phyloP scores from a whole-genome alignment of 2,888 invertebrate genomes.

The Melanotus villosus region DNA sequence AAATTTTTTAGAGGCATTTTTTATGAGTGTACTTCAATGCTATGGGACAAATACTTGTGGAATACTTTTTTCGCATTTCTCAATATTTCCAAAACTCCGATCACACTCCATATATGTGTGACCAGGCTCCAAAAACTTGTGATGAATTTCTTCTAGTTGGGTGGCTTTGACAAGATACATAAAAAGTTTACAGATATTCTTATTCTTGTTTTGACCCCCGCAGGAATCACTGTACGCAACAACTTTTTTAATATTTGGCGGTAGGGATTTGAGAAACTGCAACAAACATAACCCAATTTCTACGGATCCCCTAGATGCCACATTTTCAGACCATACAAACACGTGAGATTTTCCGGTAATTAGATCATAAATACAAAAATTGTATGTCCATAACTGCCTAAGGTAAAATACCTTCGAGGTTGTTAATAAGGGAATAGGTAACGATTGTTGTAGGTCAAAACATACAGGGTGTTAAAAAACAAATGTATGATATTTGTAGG shows the following conservation, averaged over 20 bases:
- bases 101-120: constrained; percentile 50
- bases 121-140: constrained; percentile 48
- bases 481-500: too few species aligned
- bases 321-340: constrained; percentile 10
- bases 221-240: constrained; percentile 48
- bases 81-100: constrained; percentile 36
- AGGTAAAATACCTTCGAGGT: constrained; percentile 19
- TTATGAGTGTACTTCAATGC: neutral
- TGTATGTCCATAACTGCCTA: constrained; percentile 22
- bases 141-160: constrained; percentile 41
- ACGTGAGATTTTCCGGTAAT: constrained; percentile 3
- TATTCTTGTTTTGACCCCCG: constrained; percentile 52
- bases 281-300: neutral
- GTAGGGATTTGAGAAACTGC: neutral
- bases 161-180: constrained; percentile 48
- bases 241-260: constrained; percentile 41
- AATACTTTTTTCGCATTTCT: constrained; percentile 21
- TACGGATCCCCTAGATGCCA: constrained; percentile 27
- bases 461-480: too few species aligned
- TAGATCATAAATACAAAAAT: constrained; percentile 16
- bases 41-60: constrained; percentile 5
- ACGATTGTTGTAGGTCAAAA: constrained; percentile 24
- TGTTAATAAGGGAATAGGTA: constrained; percentile 23
- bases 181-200: constrained; percentile 50
- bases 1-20: neutral